Conservation (phyloP, 1,140 invertebrate genomes). For the Aphelinus certus region DNA sequence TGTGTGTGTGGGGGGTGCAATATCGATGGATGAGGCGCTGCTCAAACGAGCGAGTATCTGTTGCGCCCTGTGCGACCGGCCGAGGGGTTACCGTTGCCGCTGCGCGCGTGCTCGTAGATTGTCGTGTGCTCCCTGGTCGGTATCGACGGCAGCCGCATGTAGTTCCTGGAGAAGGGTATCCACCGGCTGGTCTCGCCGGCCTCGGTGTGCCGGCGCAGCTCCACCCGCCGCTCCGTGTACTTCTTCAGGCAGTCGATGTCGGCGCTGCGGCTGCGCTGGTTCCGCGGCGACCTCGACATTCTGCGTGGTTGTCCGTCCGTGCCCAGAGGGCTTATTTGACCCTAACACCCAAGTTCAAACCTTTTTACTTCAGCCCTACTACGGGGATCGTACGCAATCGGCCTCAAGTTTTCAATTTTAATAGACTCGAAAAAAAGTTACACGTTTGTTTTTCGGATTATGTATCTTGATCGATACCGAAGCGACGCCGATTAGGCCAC, state of each 20-base stretch:
- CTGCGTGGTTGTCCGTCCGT: slow-evolving; percentile 48
- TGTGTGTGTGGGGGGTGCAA: too few species aligned
- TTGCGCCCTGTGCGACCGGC: not conserved
- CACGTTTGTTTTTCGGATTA: not conserved
- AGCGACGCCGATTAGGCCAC: too few species aligned
- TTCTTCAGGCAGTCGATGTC: slow-evolving; percentile 58
- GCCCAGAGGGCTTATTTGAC: slow-evolving; percentile 53
- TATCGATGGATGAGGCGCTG: too few species aligned
- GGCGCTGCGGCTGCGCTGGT: slow-evolving; percentile 55
- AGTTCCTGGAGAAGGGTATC: slow-evolving; percentile 46
- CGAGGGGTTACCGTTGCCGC: not conserved
- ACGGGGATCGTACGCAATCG: too few species aligned
- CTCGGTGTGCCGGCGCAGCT: slow-evolving; percentile 54
- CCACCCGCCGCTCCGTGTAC: slow-evolving; percentile 54
- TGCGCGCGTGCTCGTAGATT: not conserved
- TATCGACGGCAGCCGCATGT: slow-evolving; percentile 21
- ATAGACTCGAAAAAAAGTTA: too few species aligned
- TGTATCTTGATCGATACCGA: not conserved
- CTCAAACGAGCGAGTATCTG: too few species aligned
- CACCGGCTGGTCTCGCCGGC: slow-evolving; percentile 44
- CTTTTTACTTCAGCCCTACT: too few species aligned
- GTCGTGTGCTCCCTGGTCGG: slow-evolving; percentile 36
- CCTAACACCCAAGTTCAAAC: slow-evolving; percentile 37
- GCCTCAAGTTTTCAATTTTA: too few species aligned
- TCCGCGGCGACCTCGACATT: slow-evolving; percentile 55